These are phyloP conservation scores for Sebastiscus albofasciatus DNA, from an alignment of 2,797 vertebrate genomes.

Conservation along the genomic window DNA sequence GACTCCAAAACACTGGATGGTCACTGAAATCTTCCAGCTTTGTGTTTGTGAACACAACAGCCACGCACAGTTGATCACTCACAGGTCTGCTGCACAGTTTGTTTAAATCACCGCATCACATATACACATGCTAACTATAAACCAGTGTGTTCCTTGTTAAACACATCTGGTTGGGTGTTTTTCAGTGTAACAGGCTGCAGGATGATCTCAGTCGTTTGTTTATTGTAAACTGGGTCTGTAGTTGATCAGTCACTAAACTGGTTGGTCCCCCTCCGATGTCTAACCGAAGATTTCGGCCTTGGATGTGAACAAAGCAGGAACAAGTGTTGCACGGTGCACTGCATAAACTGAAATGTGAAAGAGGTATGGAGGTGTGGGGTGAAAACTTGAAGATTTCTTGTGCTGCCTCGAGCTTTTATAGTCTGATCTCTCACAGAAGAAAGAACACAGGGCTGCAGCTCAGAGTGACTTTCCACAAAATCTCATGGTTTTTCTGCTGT, in stretches of 20 bases:
- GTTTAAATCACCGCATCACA: not conserved
- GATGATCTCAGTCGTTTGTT: not conserved
- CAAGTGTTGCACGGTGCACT: conserved; percentile 12
- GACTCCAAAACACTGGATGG: not conserved
- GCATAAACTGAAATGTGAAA: conserved; percentile 43
- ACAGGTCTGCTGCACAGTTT: not conserved
- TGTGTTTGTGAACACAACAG: not conserved
- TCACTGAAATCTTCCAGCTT: not conserved
- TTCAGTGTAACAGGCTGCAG: not conserved
- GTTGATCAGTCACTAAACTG: not conserved
- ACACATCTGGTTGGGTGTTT: not conserved
- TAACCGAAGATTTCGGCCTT: not conserved
- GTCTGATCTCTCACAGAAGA: conserved; percentile 47
- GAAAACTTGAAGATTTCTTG: conserved; percentile 31
- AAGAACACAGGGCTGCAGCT: conserved; percentile 35
- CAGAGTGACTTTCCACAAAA: conserved; percentile 43
- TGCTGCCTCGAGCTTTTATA: conserved; percentile 41
- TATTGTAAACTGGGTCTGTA: not conserved
- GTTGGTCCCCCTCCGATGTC: not conserved
- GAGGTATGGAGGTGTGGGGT: conserved; percentile 24
- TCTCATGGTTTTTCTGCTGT: conserved; percentile 15
- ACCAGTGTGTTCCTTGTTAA: not conserved
- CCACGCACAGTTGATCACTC: not conserved
- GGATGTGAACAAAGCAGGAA: not conserved
- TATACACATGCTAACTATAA: not conserved